These are phyloP conservation scores for Phymatocera aterrima DNA, from an alignment of 2,888 invertebrate genomes.

Conservation along the genomic window DNA sequence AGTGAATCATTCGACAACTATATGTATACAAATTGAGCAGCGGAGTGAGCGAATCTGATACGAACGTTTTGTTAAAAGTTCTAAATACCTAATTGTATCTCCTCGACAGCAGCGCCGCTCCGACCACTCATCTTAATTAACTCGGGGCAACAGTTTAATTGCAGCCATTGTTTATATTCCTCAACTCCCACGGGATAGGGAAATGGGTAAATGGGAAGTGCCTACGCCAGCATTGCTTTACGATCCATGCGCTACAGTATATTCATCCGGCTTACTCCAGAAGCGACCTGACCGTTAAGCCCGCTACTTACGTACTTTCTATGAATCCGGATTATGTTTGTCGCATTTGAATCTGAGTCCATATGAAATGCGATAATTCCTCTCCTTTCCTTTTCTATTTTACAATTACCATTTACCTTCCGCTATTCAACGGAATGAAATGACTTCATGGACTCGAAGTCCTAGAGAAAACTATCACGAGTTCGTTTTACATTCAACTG, in stretches of 20 bases:
- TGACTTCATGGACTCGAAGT: background rate
- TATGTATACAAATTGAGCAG: background rate
- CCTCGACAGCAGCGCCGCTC: background rate
- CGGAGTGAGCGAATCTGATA: conserved; percentile 5
- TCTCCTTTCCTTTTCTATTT: background rate
- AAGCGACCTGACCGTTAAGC: background rate
- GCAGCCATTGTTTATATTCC: conserved; percentile 26
- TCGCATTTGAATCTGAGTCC: background rate
- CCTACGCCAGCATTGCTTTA: conserved; percentile 21
- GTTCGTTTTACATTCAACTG: background rate
- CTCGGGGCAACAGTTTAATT: conserved; percentile 34
- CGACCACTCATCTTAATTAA: conserved; percentile 24
- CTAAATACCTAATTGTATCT: background rate
- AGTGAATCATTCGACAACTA: background rate
- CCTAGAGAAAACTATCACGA: background rate
- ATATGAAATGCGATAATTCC: background rate
- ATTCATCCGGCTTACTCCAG: conserved; percentile 9
- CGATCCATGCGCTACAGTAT: conserved; percentile 14
- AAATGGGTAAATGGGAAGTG: conserved; percentile 16
- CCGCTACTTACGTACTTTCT: conserved; percentile 9
- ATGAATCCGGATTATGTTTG: conserved; percentile 2
- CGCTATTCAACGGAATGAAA: too few relatives aligned
- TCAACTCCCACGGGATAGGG: conserved; percentile 22
- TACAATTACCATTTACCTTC: too few relatives aligned
- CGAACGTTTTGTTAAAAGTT: conserved; percentile 26